These are phyloP conservation scores for Siniperca undulata DNA, from an alignment of 2,797 vertebrate genomes.

Conservation along the genomic window DNA sequence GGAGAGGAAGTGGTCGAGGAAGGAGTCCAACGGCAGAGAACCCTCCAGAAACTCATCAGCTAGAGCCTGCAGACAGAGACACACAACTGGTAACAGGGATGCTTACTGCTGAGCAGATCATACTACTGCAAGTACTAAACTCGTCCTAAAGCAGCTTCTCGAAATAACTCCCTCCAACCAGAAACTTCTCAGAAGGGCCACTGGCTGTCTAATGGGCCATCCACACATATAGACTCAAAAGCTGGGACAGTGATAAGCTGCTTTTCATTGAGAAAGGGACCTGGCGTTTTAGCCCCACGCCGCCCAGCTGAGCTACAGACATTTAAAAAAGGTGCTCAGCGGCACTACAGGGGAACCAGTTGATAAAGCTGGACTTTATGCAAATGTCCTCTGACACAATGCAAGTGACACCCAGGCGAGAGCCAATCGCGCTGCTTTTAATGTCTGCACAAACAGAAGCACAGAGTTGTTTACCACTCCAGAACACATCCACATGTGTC, in stretches of 20 bases:
- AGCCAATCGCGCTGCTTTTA: too few species aligned
- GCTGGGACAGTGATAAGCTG: background rate
- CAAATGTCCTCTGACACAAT: too few species aligned
- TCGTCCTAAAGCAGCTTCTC: background rate
- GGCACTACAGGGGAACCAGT: too few species aligned
- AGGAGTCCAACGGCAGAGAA: slow-evolving; percentile 88
- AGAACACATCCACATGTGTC: too few species aligned
- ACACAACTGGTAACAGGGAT: background rate
- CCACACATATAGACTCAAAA: too few species aligned
- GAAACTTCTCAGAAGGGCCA: background rate
- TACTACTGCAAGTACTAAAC: background rate
- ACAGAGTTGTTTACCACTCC: too few species aligned
- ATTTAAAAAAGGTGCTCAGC: too few species aligned
- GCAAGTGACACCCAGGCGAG: too few species aligned
- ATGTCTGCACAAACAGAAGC: too few species aligned
- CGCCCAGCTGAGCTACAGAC: too few species aligned
- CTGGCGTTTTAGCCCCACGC: too few species aligned
- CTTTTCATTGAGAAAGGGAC: background rate
- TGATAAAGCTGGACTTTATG: too few species aligned
- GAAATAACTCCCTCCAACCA: background rate
- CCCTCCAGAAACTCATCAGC: slow-evolving; percentile 94
- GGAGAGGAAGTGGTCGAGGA: slow-evolving; percentile 89
- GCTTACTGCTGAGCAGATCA: background rate
- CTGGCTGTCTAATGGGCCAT: background rate
- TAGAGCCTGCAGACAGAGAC: slow-evolving; percentile 82